phyloP scores from a whole-genome alignment of 2,888 invertebrate genomes.

The Drosophila kanekoi region DNA sequence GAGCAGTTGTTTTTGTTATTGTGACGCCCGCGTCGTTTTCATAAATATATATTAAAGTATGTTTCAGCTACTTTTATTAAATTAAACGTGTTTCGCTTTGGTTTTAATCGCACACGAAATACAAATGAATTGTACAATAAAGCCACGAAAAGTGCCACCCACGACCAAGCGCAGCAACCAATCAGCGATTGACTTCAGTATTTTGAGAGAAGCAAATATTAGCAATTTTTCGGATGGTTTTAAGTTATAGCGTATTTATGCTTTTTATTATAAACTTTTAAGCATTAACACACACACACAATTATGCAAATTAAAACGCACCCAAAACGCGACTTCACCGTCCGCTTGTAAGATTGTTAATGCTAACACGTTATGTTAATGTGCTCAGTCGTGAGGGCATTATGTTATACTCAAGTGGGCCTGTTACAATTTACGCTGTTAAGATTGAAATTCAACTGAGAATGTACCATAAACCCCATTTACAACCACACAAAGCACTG shows the following conservation, averaged over 20 bases:
- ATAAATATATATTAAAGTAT: conserved; percentile 23
- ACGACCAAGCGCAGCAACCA: conserved; percentile 20
- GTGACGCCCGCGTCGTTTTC: conserved; percentile 32
- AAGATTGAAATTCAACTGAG: too few species aligned
- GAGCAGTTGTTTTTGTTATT: conserved; percentile 44
- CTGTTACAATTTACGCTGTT: conserved; percentile 13
- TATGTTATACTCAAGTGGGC: conserved; percentile 23
- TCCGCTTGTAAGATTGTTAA: conserved; percentile 53
- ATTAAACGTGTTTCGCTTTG: conserved; percentile 12
- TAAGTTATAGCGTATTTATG: background rate
- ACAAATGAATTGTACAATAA: background rate
- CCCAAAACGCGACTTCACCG: conserved; percentile 49
- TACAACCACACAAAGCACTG: background rate
- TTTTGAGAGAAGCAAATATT: background rate
- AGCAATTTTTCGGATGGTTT: background rate
- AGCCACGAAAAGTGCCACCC: conserved; percentile 32
- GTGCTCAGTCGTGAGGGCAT: background rate
- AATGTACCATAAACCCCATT: too few species aligned
- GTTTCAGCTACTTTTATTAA: conserved; percentile 17
- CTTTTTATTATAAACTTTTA: conserved; percentile 9
- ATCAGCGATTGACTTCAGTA: background rate
- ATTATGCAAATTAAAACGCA: conserved; percentile 44
- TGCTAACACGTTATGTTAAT: conserved; percentile 39
- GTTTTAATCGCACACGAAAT: background rate
- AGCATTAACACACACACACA: conserved; percentile 23